phyloP scores from a whole-genome alignment of 2,113 vertebrate genomes.

The Microcebus ravelobensis region DNA sequence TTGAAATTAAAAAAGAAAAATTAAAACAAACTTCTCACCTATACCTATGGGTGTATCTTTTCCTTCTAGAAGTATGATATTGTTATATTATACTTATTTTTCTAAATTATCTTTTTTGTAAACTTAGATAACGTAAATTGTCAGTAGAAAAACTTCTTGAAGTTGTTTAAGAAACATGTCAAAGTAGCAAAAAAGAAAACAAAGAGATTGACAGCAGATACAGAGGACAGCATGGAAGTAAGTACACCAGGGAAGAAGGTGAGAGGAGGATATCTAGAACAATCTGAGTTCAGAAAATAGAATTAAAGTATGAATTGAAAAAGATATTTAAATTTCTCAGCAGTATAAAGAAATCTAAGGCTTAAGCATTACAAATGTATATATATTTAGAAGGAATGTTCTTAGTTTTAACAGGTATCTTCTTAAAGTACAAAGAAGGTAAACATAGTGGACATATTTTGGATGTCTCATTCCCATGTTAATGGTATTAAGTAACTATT shows the following conservation, averaged over 20 bases:
- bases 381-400: not conserved
- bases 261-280: not conserved
- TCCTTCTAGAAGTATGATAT: not conserved
- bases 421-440: conserved; percentile 51
- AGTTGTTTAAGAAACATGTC: conserved; percentile 39
- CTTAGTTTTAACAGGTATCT: not conserved
- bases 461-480: not conserved
- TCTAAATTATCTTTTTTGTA: conserved; percentile 38
- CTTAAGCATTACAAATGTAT: not conserved
- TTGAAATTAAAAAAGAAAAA: conserved; percentile 13
- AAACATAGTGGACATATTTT: not conserved
- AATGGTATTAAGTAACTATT: conserved; percentile 4
- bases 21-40: conserved; percentile 20
- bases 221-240: not conserved
- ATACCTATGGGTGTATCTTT: not conserved
- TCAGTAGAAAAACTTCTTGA: not conserved
- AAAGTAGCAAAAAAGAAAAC: conserved; percentile 30
- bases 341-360: conserved; percentile 17
- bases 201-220: not conserved
- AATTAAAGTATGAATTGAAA: conserved; percentile 18
- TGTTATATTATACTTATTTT: conserved; percentile 36
- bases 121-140: conserved; percentile 10
- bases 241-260: not conserved
- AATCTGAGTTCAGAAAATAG: not conserved
- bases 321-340: not conserved